A percentile compares a stretch with the other conserved stretches of the same genome.
Evolutionary conservation across 2,888 invertebrate species (phyloP).

Genomic region (Pycnomerus fuliginosus): DNA sequence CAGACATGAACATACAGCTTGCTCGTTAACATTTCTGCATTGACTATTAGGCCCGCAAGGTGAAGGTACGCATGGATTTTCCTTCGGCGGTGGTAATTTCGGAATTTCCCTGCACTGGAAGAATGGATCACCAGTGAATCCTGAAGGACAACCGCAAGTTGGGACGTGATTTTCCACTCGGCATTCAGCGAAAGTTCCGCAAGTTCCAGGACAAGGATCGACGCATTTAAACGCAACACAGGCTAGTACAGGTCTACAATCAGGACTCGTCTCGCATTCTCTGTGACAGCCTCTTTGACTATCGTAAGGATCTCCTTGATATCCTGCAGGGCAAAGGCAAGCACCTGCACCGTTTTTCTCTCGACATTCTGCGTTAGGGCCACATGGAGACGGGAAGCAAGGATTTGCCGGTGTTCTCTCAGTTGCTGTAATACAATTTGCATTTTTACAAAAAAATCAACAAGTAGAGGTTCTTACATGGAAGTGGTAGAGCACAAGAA

Average conservation of each 20-base stretch:
- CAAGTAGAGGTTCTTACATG: too few species aligned
- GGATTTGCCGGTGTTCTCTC: constrained; percentile 70
- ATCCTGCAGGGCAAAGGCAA: constrained; percentile 76
- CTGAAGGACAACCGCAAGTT: constrained; percentile 71
- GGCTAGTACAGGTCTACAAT: constrained; percentile 70
- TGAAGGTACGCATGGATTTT: constrained; percentile 77
- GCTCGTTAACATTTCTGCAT: constrained; percentile 74
- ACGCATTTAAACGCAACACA: constrained; percentile 82
- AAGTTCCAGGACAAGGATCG: constrained; percentile 82
- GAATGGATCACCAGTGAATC: constrained; percentile 81
- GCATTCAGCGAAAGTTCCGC: constrained; percentile 79
- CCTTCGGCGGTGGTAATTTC: constrained; percentile 47
- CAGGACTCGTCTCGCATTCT: constrained; percentile 78
- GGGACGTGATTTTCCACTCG: constrained; percentile 77
- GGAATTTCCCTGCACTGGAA: constrained; percentile 67
- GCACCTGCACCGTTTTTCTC: constrained; percentile 84
- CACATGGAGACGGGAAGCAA: constrained; percentile 81
- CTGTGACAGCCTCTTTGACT: constrained; percentile 65
- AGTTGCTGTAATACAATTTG: constrained; percentile 55
- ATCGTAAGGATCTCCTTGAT: constrained; percentile 81
- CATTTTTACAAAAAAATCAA: constrained; percentile 9
- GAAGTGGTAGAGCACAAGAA: constrained; percentile 53
- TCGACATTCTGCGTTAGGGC: constrained; percentile 80
- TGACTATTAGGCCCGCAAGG: constrained; percentile 89
- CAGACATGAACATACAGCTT: constrained; percentile 83